Percentiles rank a stretch among this genome's conserved stretches.
Evolutionary conservation across 1,140 invertebrate genomes (phyloP).

Genomic region (Leptinotarsa texana): DNA sequence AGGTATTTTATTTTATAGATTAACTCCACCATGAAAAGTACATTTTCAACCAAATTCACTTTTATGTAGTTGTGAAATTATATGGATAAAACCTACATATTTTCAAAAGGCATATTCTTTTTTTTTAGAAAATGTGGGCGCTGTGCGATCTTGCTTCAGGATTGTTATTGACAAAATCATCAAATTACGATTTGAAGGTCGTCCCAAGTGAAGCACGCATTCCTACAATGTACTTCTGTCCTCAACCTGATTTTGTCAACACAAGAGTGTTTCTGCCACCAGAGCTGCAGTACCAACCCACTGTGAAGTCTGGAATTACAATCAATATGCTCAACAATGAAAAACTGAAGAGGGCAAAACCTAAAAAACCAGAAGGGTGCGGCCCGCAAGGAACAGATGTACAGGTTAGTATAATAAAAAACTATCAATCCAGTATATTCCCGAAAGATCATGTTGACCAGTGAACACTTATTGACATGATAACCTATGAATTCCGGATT

Average conservation of each 20-base stretch:
- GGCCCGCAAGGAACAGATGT: conserved; percentile 66
- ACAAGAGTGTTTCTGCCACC: conserved; percentile 70
- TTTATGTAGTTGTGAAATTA: no score
- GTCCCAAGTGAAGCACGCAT: conserved; percentile 82
- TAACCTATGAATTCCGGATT: no score
- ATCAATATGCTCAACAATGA: conserved; percentile 56
- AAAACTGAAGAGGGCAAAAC: conserved; percentile 59
- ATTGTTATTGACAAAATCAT: conserved; percentile 83
- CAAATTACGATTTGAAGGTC: conserved; percentile 86
- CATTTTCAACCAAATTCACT: no score
- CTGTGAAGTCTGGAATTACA: conserved; percentile 58
- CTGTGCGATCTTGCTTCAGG: conserved; percentile 93
- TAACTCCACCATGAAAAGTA: no score
- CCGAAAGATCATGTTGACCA: no score
- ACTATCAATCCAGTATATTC: not conserved
- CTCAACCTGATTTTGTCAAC: conserved; percentile 74
- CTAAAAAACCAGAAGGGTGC: conserved; percentile 59
- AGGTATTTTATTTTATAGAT: no score
- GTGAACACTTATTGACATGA: no score
- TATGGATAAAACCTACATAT: no score
- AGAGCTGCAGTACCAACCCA: conserved; percentile 65
- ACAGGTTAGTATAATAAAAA: conserved; percentile 57
- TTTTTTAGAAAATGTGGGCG: conserved; percentile 88
- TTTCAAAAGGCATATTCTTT: not conserved
- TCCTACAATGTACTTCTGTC: conserved; percentile 83